These are phyloP conservation scores for Ramphastos sulfuratus DNA, from an alignment of 2,113 vertebrate genomes.

Conservation along the genomic window DNA sequence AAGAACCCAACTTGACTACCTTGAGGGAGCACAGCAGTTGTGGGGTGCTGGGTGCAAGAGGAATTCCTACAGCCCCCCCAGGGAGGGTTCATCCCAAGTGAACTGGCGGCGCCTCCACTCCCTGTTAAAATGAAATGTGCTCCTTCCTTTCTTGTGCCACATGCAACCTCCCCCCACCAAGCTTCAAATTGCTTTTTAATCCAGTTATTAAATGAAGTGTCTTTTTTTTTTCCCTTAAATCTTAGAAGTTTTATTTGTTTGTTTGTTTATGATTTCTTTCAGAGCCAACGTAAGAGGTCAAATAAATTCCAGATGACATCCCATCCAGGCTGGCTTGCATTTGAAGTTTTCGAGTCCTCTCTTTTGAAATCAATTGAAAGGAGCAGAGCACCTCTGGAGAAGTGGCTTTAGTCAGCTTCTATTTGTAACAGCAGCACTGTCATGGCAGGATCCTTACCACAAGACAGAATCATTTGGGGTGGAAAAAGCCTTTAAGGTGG, in stretches of 20 bases:
- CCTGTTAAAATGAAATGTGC: neutral
- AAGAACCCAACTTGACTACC: neutral
- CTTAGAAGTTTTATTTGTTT: conserved; percentile 38
- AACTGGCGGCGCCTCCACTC: neutral
- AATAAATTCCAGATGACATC: conserved; percentile 61
- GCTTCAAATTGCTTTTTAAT: conserved; percentile 23
- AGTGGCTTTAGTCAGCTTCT: neutral
- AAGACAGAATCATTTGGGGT: no score
- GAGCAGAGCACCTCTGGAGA: neutral
- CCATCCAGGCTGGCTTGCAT: neutral
- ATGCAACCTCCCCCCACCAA: conserved; percentile 1
- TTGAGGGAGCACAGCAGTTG: neutral
- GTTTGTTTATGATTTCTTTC: conserved; percentile 51
- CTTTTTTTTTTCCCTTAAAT: conserved; percentile 37
- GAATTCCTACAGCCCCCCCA: neutral
- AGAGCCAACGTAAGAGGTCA: conserved; percentile 37
- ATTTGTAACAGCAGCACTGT: neutral
- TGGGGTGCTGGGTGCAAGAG: neutral
- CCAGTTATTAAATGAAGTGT: conserved; percentile 29
- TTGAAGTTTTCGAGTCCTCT: neutral
- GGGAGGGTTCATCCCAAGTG: neutral
- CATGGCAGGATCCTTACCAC: neutral
- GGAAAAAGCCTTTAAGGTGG: no score
- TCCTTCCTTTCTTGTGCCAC: conserved; percentile 39
- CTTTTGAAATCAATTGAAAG: conserved; percentile 20